These are phyloP conservation scores for Addax nasomaculatus DNA, from an alignment of 2,113 vertebrate species.

Conservation along the genomic window DNA sequence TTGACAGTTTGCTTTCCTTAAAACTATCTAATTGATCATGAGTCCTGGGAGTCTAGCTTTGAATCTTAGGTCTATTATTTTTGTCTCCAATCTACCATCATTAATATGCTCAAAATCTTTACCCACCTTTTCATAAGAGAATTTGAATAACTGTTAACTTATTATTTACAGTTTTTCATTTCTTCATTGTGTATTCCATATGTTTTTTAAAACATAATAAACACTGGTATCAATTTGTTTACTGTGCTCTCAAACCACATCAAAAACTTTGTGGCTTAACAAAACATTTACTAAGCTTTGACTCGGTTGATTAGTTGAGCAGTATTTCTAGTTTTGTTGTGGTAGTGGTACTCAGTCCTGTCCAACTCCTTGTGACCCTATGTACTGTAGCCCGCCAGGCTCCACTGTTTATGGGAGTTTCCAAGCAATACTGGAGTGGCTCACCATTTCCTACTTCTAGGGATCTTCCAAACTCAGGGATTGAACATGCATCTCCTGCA, in stretches of 20 bases:
- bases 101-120: not conserved
- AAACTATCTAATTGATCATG: not conserved
- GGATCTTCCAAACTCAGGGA: not conserved
- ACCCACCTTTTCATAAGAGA: not conserved
- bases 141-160: not conserved
- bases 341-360: not conserved
- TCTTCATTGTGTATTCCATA: not conserved
- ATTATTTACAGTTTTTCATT: not conserved
- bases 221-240: not conserved
- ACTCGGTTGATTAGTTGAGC: not conserved
- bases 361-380: not conserved
- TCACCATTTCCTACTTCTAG: not conserved
- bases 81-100: not conserved
- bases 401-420: not conserved
- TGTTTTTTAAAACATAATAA: not conserved
- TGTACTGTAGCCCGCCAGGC: fast-evolving
- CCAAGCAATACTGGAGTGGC: not conserved
- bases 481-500: not conserved
- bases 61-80: not conserved
- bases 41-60: not conserved
- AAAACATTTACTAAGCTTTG: not conserved
- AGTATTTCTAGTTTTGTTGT: not conserved
- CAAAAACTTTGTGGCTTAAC: not conserved
- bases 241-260: not conserved
- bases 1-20: not conserved